Evolutionary conservation across 1,140 invertebrate genomes (phyloP).

Genomic region (Eueides isabella): DNA sequence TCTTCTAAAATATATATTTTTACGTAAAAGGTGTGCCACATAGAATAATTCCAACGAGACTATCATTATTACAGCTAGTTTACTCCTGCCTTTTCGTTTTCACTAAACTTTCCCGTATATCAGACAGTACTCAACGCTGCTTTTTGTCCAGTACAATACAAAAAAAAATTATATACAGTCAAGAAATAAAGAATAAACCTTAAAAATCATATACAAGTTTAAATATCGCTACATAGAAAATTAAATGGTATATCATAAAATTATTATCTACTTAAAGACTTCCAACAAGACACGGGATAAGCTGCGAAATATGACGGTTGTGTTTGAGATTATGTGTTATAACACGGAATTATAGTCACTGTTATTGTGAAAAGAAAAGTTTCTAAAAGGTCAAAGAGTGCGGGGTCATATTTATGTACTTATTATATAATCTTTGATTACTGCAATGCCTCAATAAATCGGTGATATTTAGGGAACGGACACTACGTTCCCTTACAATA

Average conservation of each 20-base stretch:
- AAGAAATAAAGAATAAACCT: slow-evolving; percentile 21
- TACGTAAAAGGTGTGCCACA: too few relatives aligned
- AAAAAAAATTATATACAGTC: neutral
- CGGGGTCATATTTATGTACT: neutral
- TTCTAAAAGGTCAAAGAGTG: neutral
- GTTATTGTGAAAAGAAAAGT: slow-evolving; percentile 12
- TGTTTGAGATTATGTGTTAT: slow-evolving; percentile 38
- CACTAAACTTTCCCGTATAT: too few relatives aligned
- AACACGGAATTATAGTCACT: slow-evolving; percentile 32
- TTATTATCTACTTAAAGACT: slow-evolving; percentile 59
- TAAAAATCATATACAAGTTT: slow-evolving; percentile 15
- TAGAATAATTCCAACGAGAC: too few relatives aligned
- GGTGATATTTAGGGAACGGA: too few relatives aligned
- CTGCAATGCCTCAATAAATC: neutral
- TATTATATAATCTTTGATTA: too few relatives aligned
- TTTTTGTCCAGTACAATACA: neutral
- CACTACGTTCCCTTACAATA: neutral
- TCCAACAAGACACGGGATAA: slow-evolving; percentile 55
- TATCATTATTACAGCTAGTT: too few relatives aligned
- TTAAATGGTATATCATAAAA: slow-evolving; percentile 63
- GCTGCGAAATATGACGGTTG: slow-evolving; percentile 51
- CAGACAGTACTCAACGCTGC: neutral
- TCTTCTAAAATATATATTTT: too few relatives aligned
- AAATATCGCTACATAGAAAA: slow-evolving; percentile 30
- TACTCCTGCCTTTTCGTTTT: too few relatives aligned